Evolutionary conservation across 2,113 vertebrate genomes (phyloP).

Genomic region (Melanerpes aurifrons): DNA sequence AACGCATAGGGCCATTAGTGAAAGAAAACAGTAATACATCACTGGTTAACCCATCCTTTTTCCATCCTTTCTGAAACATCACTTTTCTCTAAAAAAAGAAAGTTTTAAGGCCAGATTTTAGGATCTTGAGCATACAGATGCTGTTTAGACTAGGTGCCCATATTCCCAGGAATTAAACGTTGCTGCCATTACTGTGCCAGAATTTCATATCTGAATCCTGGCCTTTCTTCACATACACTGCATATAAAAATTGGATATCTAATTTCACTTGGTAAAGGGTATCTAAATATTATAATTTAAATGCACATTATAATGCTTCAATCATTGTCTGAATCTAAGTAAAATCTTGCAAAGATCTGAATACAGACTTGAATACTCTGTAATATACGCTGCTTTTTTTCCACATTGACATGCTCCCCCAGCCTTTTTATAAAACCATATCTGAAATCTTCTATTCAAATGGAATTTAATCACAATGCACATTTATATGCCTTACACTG

Average conservation of each 20-base stretch:
- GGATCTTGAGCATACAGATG: background rate
- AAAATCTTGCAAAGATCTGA: background rate
- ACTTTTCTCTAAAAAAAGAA: background rate
- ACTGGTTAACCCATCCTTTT: background rate
- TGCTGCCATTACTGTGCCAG: background rate
- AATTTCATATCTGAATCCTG: background rate
- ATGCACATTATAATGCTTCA: background rate
- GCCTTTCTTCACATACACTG: background rate
- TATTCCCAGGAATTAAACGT: background rate
- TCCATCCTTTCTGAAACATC: background rate
- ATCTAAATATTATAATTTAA: constrained; percentile 17
- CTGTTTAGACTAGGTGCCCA: background rate
- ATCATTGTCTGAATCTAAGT: background rate
- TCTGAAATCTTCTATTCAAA: constrained; percentile 10
- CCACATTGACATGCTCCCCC: background rate
- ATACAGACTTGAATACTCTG: background rate
- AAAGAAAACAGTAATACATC: background rate
- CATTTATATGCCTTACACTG: background rate
- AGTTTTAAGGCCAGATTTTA: background rate
- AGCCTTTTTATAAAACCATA: background rate
- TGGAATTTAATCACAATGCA: constrained; percentile 29
- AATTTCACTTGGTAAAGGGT: background rate
- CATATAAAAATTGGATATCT: background rate
- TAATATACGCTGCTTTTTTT: background rate
- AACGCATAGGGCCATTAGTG: background rate